These are phyloP conservation scores for Styela clava DNA, from an alignment of 23 tunicate species.

Conservation along the genomic window DNA sequence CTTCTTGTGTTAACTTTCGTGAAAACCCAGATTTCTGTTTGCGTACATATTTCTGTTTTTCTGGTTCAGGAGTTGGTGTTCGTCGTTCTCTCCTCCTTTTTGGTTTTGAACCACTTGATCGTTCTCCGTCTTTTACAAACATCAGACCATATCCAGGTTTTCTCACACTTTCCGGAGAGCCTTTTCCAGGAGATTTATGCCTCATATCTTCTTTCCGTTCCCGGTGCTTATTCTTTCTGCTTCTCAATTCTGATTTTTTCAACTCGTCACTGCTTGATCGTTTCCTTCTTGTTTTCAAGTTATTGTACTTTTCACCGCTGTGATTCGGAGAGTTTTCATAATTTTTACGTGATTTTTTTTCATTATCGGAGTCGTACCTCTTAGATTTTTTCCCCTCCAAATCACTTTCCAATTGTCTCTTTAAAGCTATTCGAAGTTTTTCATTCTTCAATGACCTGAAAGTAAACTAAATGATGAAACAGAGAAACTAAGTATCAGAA, in stretches of 20 bases:
- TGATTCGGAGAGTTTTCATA: not conserved
- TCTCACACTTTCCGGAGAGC: not conserved
- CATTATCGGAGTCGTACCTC: not conserved
- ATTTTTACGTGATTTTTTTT: not conserved
- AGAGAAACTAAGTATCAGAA: too few relatives aligned
- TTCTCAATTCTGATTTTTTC: not conserved
- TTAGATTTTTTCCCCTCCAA: not conserved
- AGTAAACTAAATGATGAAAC: too few relatives aligned
- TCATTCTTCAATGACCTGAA: not conserved
- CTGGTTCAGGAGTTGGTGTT: conserved; percentile 51
- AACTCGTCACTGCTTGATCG: not conserved
- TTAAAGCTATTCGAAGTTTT: not conserved
- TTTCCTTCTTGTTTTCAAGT: not conserved
- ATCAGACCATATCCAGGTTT: conserved; percentile 24
- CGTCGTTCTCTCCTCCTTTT: conserved; percentile 1
- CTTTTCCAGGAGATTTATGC: not conserved
- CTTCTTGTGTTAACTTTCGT: conserved; percentile 44
- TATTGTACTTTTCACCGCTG: not conserved
- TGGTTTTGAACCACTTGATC: not conserved
- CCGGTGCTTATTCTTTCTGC: not conserved
- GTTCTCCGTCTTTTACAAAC: conserved; percentile 12
- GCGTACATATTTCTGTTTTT: conserved; percentile 41
- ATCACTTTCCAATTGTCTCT: not conserved
- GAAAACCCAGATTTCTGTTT: conserved; percentile 69
- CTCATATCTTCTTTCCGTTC: not conserved